A percentile compares a stretch with the other conserved stretches of the same genome.
These are phyloP conservation scores for Cinclus mexicanus DNA, from an alignment of 2,113 vertebrate species.

Conservation along the genomic window DNA sequence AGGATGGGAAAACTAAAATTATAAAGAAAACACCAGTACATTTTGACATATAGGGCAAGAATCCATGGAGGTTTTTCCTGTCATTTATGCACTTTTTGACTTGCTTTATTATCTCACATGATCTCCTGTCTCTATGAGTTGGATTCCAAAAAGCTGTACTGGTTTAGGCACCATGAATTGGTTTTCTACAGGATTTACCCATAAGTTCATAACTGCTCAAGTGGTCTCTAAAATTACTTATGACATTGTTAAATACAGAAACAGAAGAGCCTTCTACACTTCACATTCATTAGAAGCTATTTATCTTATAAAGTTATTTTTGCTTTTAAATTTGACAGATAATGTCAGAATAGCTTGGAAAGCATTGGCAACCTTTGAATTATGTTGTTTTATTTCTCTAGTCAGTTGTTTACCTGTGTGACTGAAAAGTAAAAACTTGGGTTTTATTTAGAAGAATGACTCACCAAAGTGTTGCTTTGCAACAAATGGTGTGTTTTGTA, in stretches of 20 bases:
- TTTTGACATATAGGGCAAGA: neutral
- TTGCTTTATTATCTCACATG: neutral
- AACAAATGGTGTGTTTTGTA: neutral
- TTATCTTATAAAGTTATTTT: neutral
- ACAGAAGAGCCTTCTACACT: neutral
- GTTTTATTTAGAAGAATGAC: neutral
- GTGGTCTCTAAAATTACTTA: neutral
- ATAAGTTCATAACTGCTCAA: neutral
- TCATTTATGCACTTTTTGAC: neutral
- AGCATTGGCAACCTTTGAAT: neutral
- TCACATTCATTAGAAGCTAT: neutral
- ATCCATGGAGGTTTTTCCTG: fast-evolving
- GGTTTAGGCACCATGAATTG: neutral
- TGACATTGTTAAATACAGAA: neutral
- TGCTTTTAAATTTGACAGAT: neutral
- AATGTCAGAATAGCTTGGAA: neutral
- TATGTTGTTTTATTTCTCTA: neutral
- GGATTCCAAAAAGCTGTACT: neutral
- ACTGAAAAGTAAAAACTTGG: neutral
- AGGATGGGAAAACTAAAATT: neutral
- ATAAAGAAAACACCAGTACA: neutral
- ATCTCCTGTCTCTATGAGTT: neutral
- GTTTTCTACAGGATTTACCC: neutral
- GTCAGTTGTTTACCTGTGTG: neutral
- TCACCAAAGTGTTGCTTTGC: neutral